phyloP scores from a whole-genome alignment of 2,888 invertebrate species.

The Bursaphelenchus okinawaensis region DNA sequence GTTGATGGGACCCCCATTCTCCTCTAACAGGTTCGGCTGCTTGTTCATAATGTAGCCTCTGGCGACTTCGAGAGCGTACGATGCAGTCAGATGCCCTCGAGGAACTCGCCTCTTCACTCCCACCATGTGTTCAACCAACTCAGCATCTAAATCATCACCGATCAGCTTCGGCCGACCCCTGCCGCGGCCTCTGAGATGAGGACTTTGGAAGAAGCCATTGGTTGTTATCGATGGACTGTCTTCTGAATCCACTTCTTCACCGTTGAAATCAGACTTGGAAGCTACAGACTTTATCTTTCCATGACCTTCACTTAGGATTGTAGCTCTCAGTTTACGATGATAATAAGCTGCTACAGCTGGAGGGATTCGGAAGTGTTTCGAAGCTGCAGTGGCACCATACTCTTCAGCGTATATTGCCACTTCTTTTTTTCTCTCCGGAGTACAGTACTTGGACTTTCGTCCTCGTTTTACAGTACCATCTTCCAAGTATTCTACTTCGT shows the following conservation, averaged over 20 bases:
- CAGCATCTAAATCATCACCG: constrained; percentile 55
- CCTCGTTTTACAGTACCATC: constrained; percentile 25
- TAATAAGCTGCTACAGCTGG: constrained; percentile 35
- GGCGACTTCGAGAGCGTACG: constrained; percentile 58
- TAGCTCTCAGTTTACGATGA: constrained; percentile 24
- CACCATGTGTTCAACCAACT: constrained; percentile 55
- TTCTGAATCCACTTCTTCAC: neutral
- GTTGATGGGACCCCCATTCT: constrained; percentile 59
- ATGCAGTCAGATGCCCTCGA: constrained; percentile 45
- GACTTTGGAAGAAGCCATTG: neutral
- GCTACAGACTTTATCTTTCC: neutral
- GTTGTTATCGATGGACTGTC: neutral
- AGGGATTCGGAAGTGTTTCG: constrained; percentile 35
- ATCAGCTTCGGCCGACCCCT: constrained; percentile 56
- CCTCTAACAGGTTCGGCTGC: constrained; percentile 58
- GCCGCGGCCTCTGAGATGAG: constrained; percentile 38
- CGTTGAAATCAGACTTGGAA: constrained; percentile 13
- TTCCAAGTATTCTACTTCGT: constrained; percentile 6
- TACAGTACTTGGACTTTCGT: constrained; percentile 43
- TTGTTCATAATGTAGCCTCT: constrained; percentile 58
- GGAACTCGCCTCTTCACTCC: constrained; percentile 39
- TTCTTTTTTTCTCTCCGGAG: constrained; percentile 34
- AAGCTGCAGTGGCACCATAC: constrained; percentile 36
- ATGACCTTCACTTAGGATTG: neutral
- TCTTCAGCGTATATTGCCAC: constrained; percentile 39